Evolutionary conservation across 2,113 vertebrate genomes (phyloP), one percentile per base, ranked within the genome.

Genomic region (Tragulus kanchil): DNA sequence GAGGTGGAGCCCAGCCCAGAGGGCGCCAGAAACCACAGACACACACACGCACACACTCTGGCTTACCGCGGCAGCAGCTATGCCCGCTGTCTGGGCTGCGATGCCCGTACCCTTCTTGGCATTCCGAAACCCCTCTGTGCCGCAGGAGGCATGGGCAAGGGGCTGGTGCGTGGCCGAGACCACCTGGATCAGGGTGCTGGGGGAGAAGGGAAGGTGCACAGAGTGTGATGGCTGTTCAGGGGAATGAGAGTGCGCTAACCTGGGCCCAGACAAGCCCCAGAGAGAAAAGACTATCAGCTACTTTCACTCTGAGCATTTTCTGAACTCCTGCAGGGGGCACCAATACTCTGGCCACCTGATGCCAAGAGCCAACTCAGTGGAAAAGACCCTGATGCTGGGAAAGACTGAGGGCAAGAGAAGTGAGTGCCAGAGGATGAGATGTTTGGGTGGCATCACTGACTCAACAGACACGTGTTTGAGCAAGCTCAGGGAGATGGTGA

Each of bases 91-190:
- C 98, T 99, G 99, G 2, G 99, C 99, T 0, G 99, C 99, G 0
- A 99, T 96, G 36, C 99, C 98, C 0, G 99, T 99, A 36, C 98
- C 99, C 98, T 99, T 99, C 99, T 99, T 99, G 92, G 98, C 97
- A 0, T 99, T 99, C 95, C 98, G 99, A 97, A 99, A 99, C 9
- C 99, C 99, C 81, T 99, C 99, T 0, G 99, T 99, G 91, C 99
- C 99, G 0, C 99, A 99, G 85, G 99, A 99, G 0, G 99, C 98
- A 10, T 67, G 98, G 67, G 99, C 98, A 9, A 99, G 62, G 0
- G 99, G 98, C 97, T 95, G 93, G 52, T 99, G 99, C 6, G 96
- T 36, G 15, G 98, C 98, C 92, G 99, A 98, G 0, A 99, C 98
- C 2, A 99, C 98, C 85, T 99, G 99, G 98, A 99, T 98, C 85